Percentiles rank a stretch among this genome's conserved stretches.
Evolutionary conservation across 2,113 vertebrate genomes (phyloP).

Genomic region (Ptychochromis oligacanthus): DNA sequence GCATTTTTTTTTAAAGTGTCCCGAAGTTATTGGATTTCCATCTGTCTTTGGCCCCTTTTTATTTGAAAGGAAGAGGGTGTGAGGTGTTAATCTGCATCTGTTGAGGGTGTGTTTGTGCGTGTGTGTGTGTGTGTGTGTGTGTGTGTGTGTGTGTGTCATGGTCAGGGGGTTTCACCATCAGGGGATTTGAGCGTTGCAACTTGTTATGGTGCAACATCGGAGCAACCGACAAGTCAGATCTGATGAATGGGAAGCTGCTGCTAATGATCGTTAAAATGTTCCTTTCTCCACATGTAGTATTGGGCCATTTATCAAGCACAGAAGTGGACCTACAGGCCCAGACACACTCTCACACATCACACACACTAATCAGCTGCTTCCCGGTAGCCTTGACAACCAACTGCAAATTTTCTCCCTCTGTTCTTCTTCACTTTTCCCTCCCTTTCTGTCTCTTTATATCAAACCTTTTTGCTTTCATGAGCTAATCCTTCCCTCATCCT

Average conservation of each 20-base stretch:
- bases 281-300: conserved; percentile 55
- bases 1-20: neutral
- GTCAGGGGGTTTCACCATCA: conserved; percentile 48
- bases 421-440: conserved; percentile 24
- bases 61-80: conserved; percentile 5
- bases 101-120: too few species aligned
- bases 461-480: conserved; percentile 55
- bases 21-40: conserved; percentile 29
- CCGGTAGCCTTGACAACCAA: conserved; percentile 60
- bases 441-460: neutral
- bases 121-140: conserved; percentile 10
- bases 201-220: conserved; percentile 69
- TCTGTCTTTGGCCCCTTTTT: conserved; percentile 1
- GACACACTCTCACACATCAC: conserved; percentile 41
- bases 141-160: conserved; percentile 22
- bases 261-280: conserved; percentile 65
- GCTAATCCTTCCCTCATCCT: conserved; percentile 47
- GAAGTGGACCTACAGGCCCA: conserved; percentile 47
- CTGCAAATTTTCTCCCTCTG: conserved; percentile 11
- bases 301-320: conserved; percentile 59
- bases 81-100: conserved; percentile 16
- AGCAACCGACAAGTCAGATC: conserved; percentile 56
- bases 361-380: conserved; percentile 55
- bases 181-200: conserved; percentile 45
- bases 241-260: conserved; percentile 64